Percentiles rank a stretch among this genome's conserved stretches.
These are phyloP conservation scores for Tokudaia muenninki DNA, from an alignment of 2,797 vertebrate species.

Conservation along the genomic window DNA sequence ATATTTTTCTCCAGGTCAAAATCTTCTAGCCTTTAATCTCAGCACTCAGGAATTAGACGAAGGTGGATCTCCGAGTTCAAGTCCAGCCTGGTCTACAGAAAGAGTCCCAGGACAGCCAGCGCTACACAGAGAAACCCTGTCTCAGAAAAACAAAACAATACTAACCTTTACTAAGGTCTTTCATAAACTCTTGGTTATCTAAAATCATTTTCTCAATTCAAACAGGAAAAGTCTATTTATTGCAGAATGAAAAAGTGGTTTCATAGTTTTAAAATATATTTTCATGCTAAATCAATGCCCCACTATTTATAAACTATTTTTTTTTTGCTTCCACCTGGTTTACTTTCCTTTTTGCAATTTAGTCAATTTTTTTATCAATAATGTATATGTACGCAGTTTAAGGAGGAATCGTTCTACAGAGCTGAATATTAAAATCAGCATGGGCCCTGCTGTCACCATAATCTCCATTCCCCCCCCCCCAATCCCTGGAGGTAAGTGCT, in stretches of 20 bases:
- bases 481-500: not conserved
- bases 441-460: not conserved
- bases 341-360: constrained; percentile 53
- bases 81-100: not conserved
- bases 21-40: not conserved
- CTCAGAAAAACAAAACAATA: not conserved
- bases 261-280: constrained; percentile 21
- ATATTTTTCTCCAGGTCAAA: constrained; percentile 25
- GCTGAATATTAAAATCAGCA: constrained; percentile 10
- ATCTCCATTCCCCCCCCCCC: not conserved
- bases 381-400: not conserved
- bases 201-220: constrained; percentile 57
- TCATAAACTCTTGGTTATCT: not conserved
- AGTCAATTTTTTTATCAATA: constrained; percentile 37
- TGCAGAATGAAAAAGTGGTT: not conserved
- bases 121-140: not conserved
- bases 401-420: constrained; percentile 22
- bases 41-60: not conserved
- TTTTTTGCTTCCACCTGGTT: not conserved
- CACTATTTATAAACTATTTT: constrained; percentile 36
- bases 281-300: constrained; percentile 29
- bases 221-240: constrained; percentile 29
- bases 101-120: not conserved
- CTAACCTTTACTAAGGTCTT: constrained; percentile 8
- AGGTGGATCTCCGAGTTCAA: not conserved